Percentiles rank a stretch among this genome's conserved stretches.
phyloP scores from a whole-genome alignment of 2,113 vertebrate genomes.

The Oreochromis tanganicae region DNA sequence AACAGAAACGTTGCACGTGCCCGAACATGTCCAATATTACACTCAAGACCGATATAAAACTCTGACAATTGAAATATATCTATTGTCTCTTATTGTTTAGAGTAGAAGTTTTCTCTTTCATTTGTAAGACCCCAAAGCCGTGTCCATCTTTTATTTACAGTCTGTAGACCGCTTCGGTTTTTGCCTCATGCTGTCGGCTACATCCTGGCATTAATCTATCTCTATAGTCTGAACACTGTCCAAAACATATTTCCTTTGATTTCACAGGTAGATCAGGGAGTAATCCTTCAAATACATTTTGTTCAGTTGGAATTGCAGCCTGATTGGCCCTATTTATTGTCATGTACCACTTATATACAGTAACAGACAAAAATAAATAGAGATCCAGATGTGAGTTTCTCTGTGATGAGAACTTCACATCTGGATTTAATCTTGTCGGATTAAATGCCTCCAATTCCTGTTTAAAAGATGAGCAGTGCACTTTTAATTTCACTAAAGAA shows the following conservation, averaged over 20 bases:
- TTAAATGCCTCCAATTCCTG: background rate
- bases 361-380: background rate
- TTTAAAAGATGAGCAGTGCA: background rate
- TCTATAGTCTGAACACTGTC: background rate
- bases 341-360: background rate
- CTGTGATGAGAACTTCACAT: background rate
- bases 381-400: background rate
- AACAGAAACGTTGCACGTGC: background rate
- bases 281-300: background rate
- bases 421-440: background rate
- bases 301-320: background rate
- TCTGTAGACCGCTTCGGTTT: background rate
- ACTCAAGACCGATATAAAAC: background rate
- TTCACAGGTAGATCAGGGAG: background rate
- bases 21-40: background rate
- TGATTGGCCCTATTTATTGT: background rate
- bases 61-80: background rate
- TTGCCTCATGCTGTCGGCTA: accelerated
- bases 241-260: background rate
- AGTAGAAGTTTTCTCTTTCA: background rate
- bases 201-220: background rate
- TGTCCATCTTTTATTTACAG: background rate
- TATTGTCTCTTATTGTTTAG: background rate
- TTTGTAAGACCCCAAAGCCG: background rate
- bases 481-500: background rate